Base-by-base conservation (phyloP, 2,888 invertebrate genomes). In the Drymonia ruficornis region DNA sequence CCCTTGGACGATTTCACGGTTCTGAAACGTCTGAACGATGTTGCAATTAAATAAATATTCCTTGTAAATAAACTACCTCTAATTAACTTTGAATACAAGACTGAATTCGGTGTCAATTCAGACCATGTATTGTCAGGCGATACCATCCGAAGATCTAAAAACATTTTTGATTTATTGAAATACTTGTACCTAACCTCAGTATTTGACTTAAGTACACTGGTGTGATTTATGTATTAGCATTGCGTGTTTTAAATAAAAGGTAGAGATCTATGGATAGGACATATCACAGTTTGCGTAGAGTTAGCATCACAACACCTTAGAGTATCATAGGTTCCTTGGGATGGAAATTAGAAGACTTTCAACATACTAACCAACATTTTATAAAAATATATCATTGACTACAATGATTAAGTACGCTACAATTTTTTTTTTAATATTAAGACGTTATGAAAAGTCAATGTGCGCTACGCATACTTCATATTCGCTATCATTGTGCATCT, bases 81-180 rank as follows among this genome's bases (percentile, higher is more conserved):
- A 81, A 78, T 80, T 80, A 78, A 78, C 78, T 80, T 85, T 81
- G 79, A 84, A 84, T 80, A 81, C 76, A 92, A 93, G 93, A 93
- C 93, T 93, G 93, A 93, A 90, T 89, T 88, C 89, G 78, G 86
- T 87, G 93, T 93, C 93, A 93, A 93, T 93, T 93, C 91, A 87
- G 89, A 83, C 78, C 78, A 72, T 70, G 55, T 67, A 68, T 62
- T 68, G 59, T 58, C 61, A 59, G 65, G 56, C 61, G 64, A 59
- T 70, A 72, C 74, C 72, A 64, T 67, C 65, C 63, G 66, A 64
- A 69, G 55, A 55, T 64, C 58, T 65, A 67, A 67, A 65, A 59
- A 50, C 52, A 53, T 53, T 55, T 49, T 52, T 61, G 56, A 59
- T 47, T 62, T 2, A 43, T 57, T 56, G 53, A 48, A 61, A 58